Evolutionary conservation across 2,797 vertebrate genomes (phyloP).

Genomic region (Rachycentron canadum): DNA sequence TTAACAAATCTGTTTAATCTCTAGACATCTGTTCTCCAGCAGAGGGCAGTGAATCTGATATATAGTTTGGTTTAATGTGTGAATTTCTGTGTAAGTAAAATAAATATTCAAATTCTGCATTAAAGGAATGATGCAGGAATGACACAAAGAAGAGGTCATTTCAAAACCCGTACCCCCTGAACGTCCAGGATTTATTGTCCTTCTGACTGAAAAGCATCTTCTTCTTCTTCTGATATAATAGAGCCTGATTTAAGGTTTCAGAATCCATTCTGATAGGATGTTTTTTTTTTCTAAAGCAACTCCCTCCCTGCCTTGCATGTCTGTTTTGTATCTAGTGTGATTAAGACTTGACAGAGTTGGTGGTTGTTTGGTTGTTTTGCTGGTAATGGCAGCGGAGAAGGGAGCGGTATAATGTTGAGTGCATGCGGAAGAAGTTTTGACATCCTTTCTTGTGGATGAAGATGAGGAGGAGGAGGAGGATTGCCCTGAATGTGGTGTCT

Average conservation of each 20-base stretch:
- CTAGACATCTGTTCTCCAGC: slow-evolving; percentile 74
- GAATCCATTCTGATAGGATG: slow-evolving; percentile 48
- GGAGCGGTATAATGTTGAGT: slow-evolving; percentile 69
- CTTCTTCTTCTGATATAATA: slow-evolving; percentile 37
- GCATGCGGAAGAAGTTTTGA: slow-evolving; percentile 70
- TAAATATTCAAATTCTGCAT: slow-evolving; percentile 3
- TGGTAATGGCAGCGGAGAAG: slow-evolving; percentile 68
- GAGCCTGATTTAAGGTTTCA: slow-evolving; percentile 36
- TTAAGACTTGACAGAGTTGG: slow-evolving; percentile 72
- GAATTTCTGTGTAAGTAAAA: not conserved
- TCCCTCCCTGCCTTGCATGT: slow-evolving; percentile 41
- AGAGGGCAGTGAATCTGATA: slow-evolving; percentile 82
- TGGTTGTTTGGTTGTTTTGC: slow-evolving; percentile 77
- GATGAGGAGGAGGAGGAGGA: slow-evolving; percentile 66
- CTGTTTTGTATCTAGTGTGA: slow-evolving; percentile 75
- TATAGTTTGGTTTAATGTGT: slow-evolving; percentile 39
- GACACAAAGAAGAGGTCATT: not conserved
- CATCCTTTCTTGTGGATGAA: slow-evolving; percentile 77
- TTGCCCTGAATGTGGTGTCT: slow-evolving; percentile 72
- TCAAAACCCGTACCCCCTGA: not conserved
- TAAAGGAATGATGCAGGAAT: not conserved
- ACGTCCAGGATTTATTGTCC: not conserved
- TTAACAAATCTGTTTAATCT: slow-evolving; percentile 30
- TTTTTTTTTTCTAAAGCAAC: slow-evolving; percentile 21
- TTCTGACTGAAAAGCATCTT: not conserved